A percentile compares a stretch with the other conserved stretches of the same genome.
Evolutionary conservation across 2,888 invertebrate genomes (phyloP).

Genomic region (Oscheius myriophilus): DNA sequence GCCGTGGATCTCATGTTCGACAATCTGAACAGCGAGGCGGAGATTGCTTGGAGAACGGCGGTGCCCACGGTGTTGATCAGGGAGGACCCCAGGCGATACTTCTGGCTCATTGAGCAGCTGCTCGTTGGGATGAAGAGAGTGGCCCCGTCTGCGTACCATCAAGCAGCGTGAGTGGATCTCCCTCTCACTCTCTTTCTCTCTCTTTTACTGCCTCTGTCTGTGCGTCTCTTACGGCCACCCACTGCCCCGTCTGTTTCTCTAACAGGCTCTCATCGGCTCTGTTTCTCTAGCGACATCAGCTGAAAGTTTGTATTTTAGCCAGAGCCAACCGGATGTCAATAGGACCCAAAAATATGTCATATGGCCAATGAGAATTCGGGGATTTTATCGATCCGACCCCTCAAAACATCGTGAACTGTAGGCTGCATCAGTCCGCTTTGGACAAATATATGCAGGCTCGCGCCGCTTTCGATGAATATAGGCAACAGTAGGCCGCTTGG

Average conservation of each 20-base stretch:
- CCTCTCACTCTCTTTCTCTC: background rate
- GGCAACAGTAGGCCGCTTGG: too few species aligned
- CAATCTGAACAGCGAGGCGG: conserved; percentile 35
- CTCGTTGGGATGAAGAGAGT: conserved; percentile 32
- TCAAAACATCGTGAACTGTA: too few species aligned
- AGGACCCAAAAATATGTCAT: too few species aligned
- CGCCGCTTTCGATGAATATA: too few species aligned
- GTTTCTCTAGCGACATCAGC: too few species aligned
- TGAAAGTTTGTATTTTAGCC: too few species aligned
- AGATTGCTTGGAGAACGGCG: conserved; percentile 29
- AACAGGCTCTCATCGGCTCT: background rate
- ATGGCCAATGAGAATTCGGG: too few species aligned
- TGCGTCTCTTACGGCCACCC: background rate
- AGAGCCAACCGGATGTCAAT: too few species aligned
- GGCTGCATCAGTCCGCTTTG: too few species aligned
- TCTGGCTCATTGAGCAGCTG: conserved; percentile 49
- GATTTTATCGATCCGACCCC: too few species aligned
- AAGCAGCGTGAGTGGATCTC: conserved; percentile 23
- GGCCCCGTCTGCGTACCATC: conserved; percentile 23
- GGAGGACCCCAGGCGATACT: conserved; percentile 42
- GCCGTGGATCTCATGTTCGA: conserved; percentile 35
- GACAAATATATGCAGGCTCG: too few species aligned
- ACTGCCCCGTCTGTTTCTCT: background rate
- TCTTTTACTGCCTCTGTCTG: background rate
- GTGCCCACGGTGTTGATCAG: conserved; percentile 14